Evolutionary conservation across 37 sponge, comb jelly and placozoan genomes (phyloP).

Genomic region (Bolinopsis microptera): DNA sequence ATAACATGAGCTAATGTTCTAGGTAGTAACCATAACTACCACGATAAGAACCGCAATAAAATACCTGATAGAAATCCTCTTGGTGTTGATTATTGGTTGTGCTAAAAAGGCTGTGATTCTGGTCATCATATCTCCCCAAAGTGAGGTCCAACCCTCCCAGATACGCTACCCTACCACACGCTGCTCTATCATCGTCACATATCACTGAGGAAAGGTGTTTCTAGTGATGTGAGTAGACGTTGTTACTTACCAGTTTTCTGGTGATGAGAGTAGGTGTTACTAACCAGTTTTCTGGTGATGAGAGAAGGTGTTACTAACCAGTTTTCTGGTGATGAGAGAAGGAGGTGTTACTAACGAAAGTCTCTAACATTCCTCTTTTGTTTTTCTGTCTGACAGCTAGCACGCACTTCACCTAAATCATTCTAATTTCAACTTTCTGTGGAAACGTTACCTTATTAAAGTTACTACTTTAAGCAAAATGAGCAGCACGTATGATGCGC

Average conservation of each 20-base stretch:
- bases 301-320: conserved; percentile 44
- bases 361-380: conserved; percentile 40
- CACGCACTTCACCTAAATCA: conserved; percentile 64
- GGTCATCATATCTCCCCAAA: conserved; percentile 39
- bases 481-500: too few species aligned
- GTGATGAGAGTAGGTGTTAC: too few species aligned
- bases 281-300: conserved; percentile 67
- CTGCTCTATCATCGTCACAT: background rate
- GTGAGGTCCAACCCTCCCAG: conserved; percentile 41
- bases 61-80: conserved; percentile 65
- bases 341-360: conserved; percentile 60
- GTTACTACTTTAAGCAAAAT: background rate
- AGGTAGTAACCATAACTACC: too few species aligned
- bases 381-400: conserved; percentile 28
- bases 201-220: conserved; percentile 15
- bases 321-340: conserved; percentile 65
- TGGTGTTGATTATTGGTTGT: background rate
- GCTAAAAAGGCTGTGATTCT: conserved; percentile 34
- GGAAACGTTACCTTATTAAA: background rate
- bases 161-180: conserved; percentile 55
- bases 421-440: too few species aligned
- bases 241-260: too few species aligned
- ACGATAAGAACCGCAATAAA: too few species aligned
- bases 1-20: too few species aligned
- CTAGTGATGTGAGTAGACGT: too few species aligned